Percentiles rank a stretch among this genome's conserved stretches.
Conservation (phyloP, 2,888 invertebrate genomes). For the Agriopis marginaria region DNA sequence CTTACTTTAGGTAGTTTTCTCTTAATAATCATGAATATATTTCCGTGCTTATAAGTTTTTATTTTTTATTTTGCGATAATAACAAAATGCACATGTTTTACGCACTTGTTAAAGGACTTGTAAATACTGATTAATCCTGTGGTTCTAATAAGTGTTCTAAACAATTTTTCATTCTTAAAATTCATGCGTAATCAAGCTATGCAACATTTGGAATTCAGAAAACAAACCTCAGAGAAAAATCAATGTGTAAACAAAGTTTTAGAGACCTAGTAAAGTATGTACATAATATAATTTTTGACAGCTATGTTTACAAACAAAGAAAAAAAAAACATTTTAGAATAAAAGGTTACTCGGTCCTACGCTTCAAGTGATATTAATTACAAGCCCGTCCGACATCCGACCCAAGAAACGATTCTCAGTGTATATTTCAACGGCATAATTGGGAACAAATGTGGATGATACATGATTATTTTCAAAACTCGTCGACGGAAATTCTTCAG, state of each 20-base stretch:
- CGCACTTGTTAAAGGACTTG: too few relatives aligned
- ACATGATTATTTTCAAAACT: conserved; percentile 49
- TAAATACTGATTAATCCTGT: too few relatives aligned
- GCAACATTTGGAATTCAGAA: too few relatives aligned
- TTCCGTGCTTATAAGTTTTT: neutral
- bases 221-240: too few relatives aligned
- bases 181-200: too few relatives aligned
- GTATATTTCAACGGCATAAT: conserved; percentile 78
- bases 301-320: neutral
- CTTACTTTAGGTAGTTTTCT: too few relatives aligned
- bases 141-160: too few relatives aligned
- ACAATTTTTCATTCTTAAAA: too few relatives aligned
- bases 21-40: too few relatives aligned
- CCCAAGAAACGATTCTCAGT: conserved; percentile 65
- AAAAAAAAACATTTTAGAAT: neutral
- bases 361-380: conserved; percentile 69
- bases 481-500: conserved; percentile 49
- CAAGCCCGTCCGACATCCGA: conserved; percentile 69
- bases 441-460: conserved; percentile 78
- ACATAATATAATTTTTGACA: neutral
- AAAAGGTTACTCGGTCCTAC: conserved; percentile 28
- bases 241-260: neutral
- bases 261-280: neutral
- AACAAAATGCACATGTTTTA: too few relatives aligned
- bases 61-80: too few relatives aligned